Base-by-base conservation (phyloP, 2,797 vertebrate genomes). In the Poecile montanus region DNA sequence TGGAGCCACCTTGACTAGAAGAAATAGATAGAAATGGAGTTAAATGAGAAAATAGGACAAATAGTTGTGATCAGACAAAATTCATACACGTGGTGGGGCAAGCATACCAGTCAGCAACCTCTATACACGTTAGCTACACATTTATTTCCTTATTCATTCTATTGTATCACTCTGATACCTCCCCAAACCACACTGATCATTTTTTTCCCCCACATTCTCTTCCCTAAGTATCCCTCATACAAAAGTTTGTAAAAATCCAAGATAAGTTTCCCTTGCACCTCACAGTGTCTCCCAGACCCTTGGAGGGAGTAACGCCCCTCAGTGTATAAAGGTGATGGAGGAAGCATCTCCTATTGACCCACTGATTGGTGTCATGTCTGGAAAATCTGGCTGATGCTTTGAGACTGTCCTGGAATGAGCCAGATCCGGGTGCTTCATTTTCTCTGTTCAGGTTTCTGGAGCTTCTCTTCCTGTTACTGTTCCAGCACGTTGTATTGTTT, bases 41-140 rank as follows among this genome's bases (percentile, higher is more conserved):
- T 74, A 62, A 40, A 53, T 45, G 29, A 51, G 38, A 50, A 77
- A 94, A 80, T 10, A 38, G 7, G 26, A 30, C 20, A 58, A 13
- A 21, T 0, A 34, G 16, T 3, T 3, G 4, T 50, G 32, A 68
- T 23, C 16, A 71, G 57, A 48, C 23, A 68, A 61, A 29, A 57
- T 5, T 48, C 0, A 0, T 16, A 38, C 2, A 3, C 7, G 7
- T 32, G 12, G 7, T 0, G 0, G 30, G 16, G 30, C 26, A 54
- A 74, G 8, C 16, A 12, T 30, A 54, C 11, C 21, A 12, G 29
- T 58, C 50, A 63, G 32, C 17, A 83, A 18, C 12, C 20, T 40
- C 22, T 53, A 26, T 26, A 32, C 19, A 16, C 0, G 1, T 17
- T 29, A 57, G 6, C 16, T 34, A 58, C 15, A 26, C 10, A 14